These are phyloP conservation scores for Meloe dianella DNA, from an alignment of 2,888 invertebrate species.

Conservation along the genomic window DNA sequence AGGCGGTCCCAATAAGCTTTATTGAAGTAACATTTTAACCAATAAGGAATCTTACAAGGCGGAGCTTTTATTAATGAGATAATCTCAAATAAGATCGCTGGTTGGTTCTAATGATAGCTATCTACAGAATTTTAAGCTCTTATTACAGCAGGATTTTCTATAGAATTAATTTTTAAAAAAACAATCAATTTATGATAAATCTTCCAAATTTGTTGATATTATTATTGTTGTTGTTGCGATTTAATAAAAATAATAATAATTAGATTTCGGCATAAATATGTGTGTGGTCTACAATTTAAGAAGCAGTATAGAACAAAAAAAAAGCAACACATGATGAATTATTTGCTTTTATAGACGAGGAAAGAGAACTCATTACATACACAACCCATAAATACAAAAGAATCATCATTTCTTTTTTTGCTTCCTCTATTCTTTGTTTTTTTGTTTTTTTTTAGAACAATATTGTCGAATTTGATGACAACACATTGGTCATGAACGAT, in stretches of 20 bases:
- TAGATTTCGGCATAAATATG: too few species aligned
- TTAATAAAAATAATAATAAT: conserved; percentile 12
- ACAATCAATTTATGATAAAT: too few species aligned
- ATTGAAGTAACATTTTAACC: not conserved
- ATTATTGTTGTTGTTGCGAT: too few species aligned
- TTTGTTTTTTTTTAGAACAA: conserved; percentile 28
- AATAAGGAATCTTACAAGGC: not conserved
- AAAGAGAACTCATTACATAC: conserved; percentile 27
- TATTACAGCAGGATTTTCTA: not conserved
- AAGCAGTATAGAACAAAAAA: conserved; percentile 27
- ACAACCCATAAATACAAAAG: conserved; percentile 23
- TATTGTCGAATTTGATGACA: conserved; percentile 14
- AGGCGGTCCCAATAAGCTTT: not conserved
- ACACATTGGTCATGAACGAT: conserved; percentile 21
- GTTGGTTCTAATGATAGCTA: not conserved
- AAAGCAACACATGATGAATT: conserved; percentile 31
- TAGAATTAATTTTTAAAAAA: too few species aligned
- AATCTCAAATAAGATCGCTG: not conserved
- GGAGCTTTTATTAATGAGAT: conserved; percentile 11
- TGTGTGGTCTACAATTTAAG: conserved; percentile 39
- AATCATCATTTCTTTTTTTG: too few species aligned
- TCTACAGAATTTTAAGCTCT: conserved; percentile 15
- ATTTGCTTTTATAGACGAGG: conserved; percentile 25
- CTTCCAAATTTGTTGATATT: too few species aligned
- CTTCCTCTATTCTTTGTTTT: conserved; percentile 10